Base-by-base conservation (phyloP, 2,797 vertebrate genomes). In the Oceanodroma leucorhoa region DNA sequence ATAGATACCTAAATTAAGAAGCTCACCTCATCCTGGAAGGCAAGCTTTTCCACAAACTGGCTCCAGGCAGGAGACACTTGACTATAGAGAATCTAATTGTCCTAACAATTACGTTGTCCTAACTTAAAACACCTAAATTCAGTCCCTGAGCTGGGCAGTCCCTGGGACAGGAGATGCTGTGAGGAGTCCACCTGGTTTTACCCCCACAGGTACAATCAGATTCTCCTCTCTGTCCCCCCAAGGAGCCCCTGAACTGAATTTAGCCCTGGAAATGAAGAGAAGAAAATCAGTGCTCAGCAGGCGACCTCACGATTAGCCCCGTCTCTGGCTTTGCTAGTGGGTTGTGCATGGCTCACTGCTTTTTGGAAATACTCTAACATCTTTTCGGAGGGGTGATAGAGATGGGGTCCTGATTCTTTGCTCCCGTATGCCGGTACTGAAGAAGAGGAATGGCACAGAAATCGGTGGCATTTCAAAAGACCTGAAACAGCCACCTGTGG, bases 261-360 rank as follows among this genome's bases (percentile, higher is more conserved):
- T 45, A 72, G 66, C 54, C 78, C 55, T 78, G 54, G 48, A 90
- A 67, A 83, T 0, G 1, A 26, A 93, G 23, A 79, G 40, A 14
- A 65, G 57, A 71, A 36, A 55, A 45, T 27, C 46, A 65, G 14
- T 40, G 34, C 54, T 85, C 54, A 58, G 61, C 46, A 60, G 53
- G 30, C 27, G 69, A 11, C 23, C 7, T n/a, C 19, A 27, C 0
- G 0, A 60, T 61, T 57, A 85, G 41, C 38, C 36, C 11, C 2
- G 2, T 40, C 15, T 76, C 61, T 1, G 7, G 30, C 72, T 86
- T 65, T 89, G 62, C 67, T 65, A 10, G 12, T 32, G 40, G 32
- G 29, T 11, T 69, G 21, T 60, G 36, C 0, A 0, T n/a, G 27
- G 20, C 36, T 62, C 40, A 17, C 16, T 54, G 45, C 40, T 81